A percentile compares a stretch with the other conserved stretches of the same genome.
Conservation (phyloP, 1,140 invertebrate genomes). For the Hermetia illucens region DNA sequence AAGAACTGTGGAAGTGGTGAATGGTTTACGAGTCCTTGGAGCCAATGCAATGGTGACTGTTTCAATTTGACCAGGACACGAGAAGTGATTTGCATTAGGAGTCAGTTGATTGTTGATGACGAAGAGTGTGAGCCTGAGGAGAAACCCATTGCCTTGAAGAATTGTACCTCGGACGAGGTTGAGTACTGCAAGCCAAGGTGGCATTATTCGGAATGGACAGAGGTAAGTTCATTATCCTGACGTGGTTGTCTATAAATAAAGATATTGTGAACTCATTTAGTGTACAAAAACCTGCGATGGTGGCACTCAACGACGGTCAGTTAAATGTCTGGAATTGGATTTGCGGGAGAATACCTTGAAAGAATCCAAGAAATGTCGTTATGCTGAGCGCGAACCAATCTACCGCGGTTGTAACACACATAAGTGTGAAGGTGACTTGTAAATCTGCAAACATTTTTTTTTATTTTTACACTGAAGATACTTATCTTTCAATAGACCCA, state of each 20-base stretch:
- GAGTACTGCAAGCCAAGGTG: conserved; percentile 39
- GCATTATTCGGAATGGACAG: conserved; percentile 47
- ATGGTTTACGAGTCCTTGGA: conserved; percentile 58
- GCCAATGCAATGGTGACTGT: conserved; percentile 34
- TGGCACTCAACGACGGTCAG: conserved; percentile 42
- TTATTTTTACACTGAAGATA: conserved; percentile 2
- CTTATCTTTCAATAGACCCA: conserved; percentile 11
- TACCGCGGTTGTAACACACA: conserved; percentile 45
- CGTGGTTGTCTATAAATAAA: neutral
- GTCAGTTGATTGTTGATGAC: conserved; percentile 29
- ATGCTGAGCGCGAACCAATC: conserved; percentile 36
- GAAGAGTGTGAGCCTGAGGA: conserved; percentile 28
- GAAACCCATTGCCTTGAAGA: conserved; percentile 18
- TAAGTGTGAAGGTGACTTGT: conserved; percentile 33
- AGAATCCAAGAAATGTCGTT: conserved; percentile 34
- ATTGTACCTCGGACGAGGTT: conserved; percentile 33
- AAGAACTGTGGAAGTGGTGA: conserved; percentile 42
- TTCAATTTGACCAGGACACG: conserved; percentile 32
- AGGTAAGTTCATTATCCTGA: conserved; percentile 22
- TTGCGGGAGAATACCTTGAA: conserved; percentile 25
- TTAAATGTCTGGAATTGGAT: conserved; percentile 42
- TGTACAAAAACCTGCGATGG: conserved; percentile 42
- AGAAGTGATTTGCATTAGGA: conserved; percentile 32
- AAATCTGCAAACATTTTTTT: conserved; percentile 5
- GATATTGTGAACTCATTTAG: conserved; percentile 12